Evolutionary conservation across 1,140 invertebrate species (phyloP).

Genomic region (Phortica variegata): DNA sequence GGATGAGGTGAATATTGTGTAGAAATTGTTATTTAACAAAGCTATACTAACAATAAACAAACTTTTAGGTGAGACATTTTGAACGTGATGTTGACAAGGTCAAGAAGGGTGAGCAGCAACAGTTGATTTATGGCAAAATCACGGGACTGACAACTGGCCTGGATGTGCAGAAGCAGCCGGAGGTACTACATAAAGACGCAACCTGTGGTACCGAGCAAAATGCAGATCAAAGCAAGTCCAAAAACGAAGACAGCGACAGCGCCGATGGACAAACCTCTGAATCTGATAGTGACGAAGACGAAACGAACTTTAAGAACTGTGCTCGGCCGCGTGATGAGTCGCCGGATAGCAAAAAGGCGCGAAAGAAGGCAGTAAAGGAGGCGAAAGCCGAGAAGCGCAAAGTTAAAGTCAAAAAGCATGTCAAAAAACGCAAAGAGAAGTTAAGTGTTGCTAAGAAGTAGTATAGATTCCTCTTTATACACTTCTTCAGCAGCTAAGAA

Average conservation of each 20-base stretch:
- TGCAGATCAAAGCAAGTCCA: constrained; percentile 1
- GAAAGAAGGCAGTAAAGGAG: constrained; percentile 85
- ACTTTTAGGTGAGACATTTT: constrained; percentile 75
- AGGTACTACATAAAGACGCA: constrained; percentile 57
- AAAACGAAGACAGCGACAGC: constrained; percentile 47
- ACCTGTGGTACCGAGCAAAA: constrained; percentile 3
- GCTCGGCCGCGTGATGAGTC: constrained; percentile 84
- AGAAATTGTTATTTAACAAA: background rate
- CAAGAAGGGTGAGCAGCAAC: constrained; percentile 71
- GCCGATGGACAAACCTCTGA: constrained; percentile 49
- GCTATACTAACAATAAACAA: background rate
- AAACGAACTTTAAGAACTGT: constrained; percentile 67
- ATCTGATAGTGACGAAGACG: constrained; percentile 57
- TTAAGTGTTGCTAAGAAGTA: constrained; percentile 56
- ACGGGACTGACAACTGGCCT: constrained; percentile 81
- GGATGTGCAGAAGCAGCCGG: constrained; percentile 65
- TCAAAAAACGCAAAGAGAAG: constrained; percentile 89
- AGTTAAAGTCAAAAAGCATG: constrained; percentile 91
- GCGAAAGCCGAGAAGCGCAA: constrained; percentile 89
- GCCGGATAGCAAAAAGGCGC: constrained; percentile 77
- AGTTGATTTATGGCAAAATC: constrained; percentile 81
- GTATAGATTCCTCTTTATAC: too few relatives aligned
- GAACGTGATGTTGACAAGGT: constrained; percentile 84
- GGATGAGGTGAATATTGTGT: constrained; percentile 69
- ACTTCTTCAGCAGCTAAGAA: too few relatives aligned